Evolutionary conservation across 2,797 vertebrate species (phyloP), one percentile per base, ranked within the genome.

Genomic region (Delichon dasypus): DNA sequence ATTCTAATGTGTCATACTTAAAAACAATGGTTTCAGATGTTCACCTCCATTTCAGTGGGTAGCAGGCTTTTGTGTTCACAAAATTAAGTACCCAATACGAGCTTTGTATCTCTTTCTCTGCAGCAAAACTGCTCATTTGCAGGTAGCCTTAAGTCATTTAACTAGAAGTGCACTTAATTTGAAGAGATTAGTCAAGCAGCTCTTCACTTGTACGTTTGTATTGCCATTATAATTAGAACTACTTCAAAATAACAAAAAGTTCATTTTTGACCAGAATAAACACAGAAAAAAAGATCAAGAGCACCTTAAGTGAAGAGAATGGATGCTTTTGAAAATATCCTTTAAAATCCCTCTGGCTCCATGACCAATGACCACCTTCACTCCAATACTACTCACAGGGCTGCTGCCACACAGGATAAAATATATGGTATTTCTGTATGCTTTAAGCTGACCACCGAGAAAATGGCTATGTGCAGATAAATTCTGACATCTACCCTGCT

Each of bases 141-240:
- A 96, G 88, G 91, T 96, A 96, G 96, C 93, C 96, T 93, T 91
- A 91, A 96, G 62, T 92, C 85, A 95, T 95, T 95, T 95, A 94
- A 92, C 66, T 44, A 93, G 76, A 96, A 97, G 96, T 94, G 88
- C 93, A 89, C 93, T 97, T 97, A 97, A 97, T 97, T 96, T 94
- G 90, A 96, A 95, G 95, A 95, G 93, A 95, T 93, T 91, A 86
- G 81, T 97, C 92, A 85, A 93, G 94, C 76, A 94, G 80, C 91
- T 97, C 94, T 94, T 85, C 72, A 90, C 84, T 95, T 74, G n/a
- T 54, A 94, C 65, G 45, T 90, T 92, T 96, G 72, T 94, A 94
- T 95, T 95, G 74, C 68, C 55, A 48, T 53, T 76, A 85, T 93
- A 97, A 97, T 96, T 96, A 95, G 70, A 91, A 78, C 78, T 76